phyloP scores from a whole-genome alignment of 2,888 invertebrate genomes.

The Hoplodrina blanda region DNA sequence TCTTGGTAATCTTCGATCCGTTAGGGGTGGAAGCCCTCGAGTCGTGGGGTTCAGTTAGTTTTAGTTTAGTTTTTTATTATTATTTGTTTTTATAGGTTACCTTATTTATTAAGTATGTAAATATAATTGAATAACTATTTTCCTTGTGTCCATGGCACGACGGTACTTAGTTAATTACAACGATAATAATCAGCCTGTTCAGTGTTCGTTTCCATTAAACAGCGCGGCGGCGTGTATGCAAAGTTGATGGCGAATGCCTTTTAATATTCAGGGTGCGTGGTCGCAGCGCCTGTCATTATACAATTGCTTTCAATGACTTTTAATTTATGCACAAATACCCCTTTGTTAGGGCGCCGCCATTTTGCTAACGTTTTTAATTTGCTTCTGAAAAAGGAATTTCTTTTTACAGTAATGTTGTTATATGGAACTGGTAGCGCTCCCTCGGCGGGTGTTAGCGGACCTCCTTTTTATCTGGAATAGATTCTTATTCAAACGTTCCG shows the following conservation, averaged over 20 bases:
- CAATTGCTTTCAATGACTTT: constrained; percentile 61
- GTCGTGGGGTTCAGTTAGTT: too few relatives aligned
- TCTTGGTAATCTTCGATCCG: too few relatives aligned
- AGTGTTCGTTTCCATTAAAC: constrained; percentile 18
- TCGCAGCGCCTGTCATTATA: constrained; percentile 53
- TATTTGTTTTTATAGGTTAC: too few relatives aligned
- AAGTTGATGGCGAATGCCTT: constrained; percentile 28
- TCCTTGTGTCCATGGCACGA: constrained; percentile 12
- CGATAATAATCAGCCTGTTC: constrained; percentile 36
- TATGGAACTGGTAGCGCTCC: constrained; percentile 35
- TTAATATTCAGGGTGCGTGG: constrained; percentile 51
- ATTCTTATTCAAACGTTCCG: constrained; percentile 32
- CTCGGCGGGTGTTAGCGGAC: constrained; percentile 18
- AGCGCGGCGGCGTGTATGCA: constrained; percentile 17
- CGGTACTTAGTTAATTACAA: constrained; percentile 30
- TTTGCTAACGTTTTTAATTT: constrained; percentile 53
- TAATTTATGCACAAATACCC: constrained; percentile 64
- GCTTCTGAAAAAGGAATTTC: constrained; percentile 42
- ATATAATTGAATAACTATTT: constrained; percentile 3
- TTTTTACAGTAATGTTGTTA: constrained; percentile 38
- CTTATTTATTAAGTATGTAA: too few relatives aligned
- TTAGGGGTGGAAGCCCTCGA: too few relatives aligned
- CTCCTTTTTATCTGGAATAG: constrained; percentile 38
- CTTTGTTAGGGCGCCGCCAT: constrained; percentile 51
- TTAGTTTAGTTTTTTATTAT: too few relatives aligned